Conservation (phyloP, 2,888 invertebrate genomes). For the Choristoneura rosaceana region DNA sequence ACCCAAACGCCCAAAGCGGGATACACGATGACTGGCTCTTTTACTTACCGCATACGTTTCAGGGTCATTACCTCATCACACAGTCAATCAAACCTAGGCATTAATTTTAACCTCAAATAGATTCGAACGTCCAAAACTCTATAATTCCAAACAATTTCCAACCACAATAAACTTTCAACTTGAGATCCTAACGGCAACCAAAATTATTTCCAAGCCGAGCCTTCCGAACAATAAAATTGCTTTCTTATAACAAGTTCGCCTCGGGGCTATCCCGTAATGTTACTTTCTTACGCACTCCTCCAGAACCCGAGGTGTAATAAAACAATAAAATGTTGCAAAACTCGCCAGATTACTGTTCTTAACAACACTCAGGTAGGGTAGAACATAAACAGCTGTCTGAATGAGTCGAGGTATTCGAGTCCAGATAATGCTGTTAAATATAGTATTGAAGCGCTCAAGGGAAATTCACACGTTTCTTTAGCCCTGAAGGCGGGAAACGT, state of each 20-base stretch:
- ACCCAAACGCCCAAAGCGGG: neutral
- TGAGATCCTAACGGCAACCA: conserved; percentile 63
- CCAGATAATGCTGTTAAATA: conserved; percentile 54
- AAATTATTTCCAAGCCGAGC: conserved; percentile 67
- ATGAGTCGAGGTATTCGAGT: conserved; percentile 48
- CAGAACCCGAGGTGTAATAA: conserved; percentile 59
- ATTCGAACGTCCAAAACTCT: conserved; percentile 39
- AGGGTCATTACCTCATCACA: conserved; percentile 32
- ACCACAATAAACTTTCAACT: conserved; percentile 65
- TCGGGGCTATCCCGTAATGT: conserved; percentile 62
- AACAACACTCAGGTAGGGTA: conserved; percentile 50
- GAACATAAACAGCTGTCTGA: conserved; percentile 53
- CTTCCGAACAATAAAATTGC: conserved; percentile 70
- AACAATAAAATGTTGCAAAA: conserved; percentile 71
- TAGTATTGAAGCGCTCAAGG: conserved; percentile 45
- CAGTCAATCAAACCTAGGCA: conserved; percentile 32
- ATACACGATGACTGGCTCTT: neutral
- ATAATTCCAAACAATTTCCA: conserved; percentile 47
- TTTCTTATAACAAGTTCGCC: conserved; percentile 68
- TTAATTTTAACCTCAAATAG: conserved; percentile 41
- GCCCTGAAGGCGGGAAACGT: conserved; percentile 19
- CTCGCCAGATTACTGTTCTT: conserved; percentile 62
- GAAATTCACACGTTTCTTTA: conserved; percentile 49
- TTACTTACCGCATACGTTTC: conserved; percentile 13
- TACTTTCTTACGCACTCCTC: conserved; percentile 62